Evolutionary conservation across 1,140 invertebrate genomes (phyloP), one percentile per base, ranked within the genome.

Genomic region (Cherax quadricarinatus): DNA sequence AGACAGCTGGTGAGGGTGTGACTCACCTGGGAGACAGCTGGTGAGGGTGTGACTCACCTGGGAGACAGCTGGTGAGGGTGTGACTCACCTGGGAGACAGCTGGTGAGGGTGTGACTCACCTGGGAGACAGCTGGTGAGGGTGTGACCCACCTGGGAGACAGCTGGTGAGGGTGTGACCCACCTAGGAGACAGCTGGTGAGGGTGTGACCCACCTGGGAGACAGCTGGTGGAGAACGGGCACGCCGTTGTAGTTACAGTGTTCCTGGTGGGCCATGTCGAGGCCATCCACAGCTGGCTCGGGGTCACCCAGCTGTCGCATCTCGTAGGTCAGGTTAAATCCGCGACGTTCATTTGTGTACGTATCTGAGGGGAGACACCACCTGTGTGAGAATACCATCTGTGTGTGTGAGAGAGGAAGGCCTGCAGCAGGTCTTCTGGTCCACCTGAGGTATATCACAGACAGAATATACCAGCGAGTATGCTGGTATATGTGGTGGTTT

Each of bases 301-400:
- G 10, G 18, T 12, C 51, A 12, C 53, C 48, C 12, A 10, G 21
- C 4, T 9, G 70, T 49, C 75, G 48, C 70, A 87, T 51, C 9
- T 78, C 86, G 49, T 79, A 87, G 6, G 86, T 87, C 18, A 87
- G n/a, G 86, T 87, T 87, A 51, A 87, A 30, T 4, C 73, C 21
- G 7, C 53, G 48, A 0, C 80, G 48, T 9, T 51, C 48, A 41
- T 41, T 41, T 51, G 5, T 1, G 48, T 51, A 14, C 18, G 14
- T 66, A 5, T 66, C 62, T 66, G 62, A 18, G 21, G 18, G 80
- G n/a, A 75, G 24, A 66, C 4, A 73, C n/a, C 21, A 75, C 3
- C 70, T 75, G 70, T 75, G n/a, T 30, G 21, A 75, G 70, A 30
- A 66, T 66, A 66, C 62, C 62, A 66, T 0, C 62, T 66, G 16